phyloP scores from a whole-genome alignment of 2,113 vertebrate species.

The Arvicanthis niloticus region DNA sequence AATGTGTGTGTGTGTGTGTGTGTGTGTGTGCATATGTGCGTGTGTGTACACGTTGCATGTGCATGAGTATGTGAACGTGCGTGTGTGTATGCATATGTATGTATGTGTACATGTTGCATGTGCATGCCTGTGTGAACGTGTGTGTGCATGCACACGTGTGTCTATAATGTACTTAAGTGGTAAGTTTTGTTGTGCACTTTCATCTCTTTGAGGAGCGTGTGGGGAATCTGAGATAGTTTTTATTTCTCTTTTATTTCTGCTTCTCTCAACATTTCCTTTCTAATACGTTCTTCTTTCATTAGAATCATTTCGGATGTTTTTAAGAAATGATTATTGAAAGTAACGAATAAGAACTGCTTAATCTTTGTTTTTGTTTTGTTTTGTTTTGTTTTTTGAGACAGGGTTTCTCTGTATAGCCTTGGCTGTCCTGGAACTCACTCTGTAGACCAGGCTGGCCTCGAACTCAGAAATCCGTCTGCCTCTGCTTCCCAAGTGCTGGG shows the following conservation, averaged over 20 bases:
- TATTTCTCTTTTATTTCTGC: constrained; percentile 35
- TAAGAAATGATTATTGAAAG: background rate
- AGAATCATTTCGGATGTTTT: background rate
- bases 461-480: no score
- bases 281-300: background rate
- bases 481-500: no score
- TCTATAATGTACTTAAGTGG: background rate
- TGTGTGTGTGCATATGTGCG: background rate
- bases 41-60: background rate
- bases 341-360: background rate
- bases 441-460: no score
- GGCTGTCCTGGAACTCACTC: no score
- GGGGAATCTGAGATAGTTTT: background rate
- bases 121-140: background rate
- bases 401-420: no score
- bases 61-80: background rate
- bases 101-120: background rate
- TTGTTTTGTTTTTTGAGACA: no score
- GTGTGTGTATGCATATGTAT: background rate
- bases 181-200: background rate
- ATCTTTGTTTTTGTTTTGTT: background rate
- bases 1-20: background rate
- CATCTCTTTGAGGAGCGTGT: background rate
- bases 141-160: background rate
- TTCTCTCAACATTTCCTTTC: constrained; percentile 13